Evolutionary conservation across 1,140 invertebrate species (phyloP).

Genomic region (Choristoneura fumiferana): DNA sequence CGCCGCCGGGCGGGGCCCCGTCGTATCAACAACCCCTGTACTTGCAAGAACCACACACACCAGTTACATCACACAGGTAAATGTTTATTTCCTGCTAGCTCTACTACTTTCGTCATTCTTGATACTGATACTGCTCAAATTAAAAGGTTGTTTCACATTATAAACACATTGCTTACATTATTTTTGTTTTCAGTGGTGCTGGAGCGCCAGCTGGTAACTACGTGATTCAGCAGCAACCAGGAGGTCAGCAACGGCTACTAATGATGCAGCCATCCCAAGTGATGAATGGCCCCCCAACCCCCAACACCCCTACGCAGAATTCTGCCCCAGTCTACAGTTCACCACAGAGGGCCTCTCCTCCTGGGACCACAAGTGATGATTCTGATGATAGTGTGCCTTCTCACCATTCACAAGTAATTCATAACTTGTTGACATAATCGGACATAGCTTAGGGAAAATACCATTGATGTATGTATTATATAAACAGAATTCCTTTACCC

Average conservation of each 20-base stretch:
- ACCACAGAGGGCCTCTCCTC: constrained; percentile 77
- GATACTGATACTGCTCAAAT: too few species aligned
- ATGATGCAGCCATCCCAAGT: constrained; percentile 82
- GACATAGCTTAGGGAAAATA: too few species aligned
- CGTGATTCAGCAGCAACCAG: constrained; percentile 81
- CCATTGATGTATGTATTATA: too few species aligned
- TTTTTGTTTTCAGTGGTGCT: constrained; percentile 47
- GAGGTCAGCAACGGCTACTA: constrained; percentile 80
- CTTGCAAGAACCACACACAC: constrained; percentile 79
- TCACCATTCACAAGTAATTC: constrained; percentile 70
- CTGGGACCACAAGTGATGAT: constrained; percentile 89
- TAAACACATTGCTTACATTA: constrained; percentile 31
- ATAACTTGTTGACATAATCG: too few species aligned
- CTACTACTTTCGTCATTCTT: too few species aligned
- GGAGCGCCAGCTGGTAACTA: constrained; percentile 73
- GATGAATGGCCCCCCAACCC: constrained; percentile 76
- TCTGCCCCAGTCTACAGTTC: constrained; percentile 78
- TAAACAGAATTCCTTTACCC: too few species aligned
- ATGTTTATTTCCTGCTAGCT: constrained; percentile 4
- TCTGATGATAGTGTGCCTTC: constrained; percentile 91
- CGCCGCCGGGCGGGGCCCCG: constrained; percentile 80
- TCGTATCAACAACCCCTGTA: constrained; percentile 85
- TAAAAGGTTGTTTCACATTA: not conserved
- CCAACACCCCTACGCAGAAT: constrained; percentile 77
- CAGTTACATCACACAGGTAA: constrained; percentile 75